A percentile compares a stretch with the other conserved stretches of the same genome.
Evolutionary conservation across 2,888 invertebrate species (phyloP).

Genomic region (Synergus japonicus): DNA sequence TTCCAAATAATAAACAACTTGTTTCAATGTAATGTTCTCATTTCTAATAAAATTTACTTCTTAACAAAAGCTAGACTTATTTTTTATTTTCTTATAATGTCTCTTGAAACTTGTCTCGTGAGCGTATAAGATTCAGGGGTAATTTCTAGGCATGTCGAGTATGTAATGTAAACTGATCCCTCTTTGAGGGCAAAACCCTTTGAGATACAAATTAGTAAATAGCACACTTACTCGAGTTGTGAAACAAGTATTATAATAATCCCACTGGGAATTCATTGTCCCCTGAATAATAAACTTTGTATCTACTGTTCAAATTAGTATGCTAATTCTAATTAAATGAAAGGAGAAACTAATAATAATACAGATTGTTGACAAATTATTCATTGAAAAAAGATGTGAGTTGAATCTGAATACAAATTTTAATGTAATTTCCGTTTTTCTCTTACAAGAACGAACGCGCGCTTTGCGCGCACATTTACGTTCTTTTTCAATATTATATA

Average conservation of each 20-base stretch:
- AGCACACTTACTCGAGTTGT: not conserved
- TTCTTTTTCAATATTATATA: no score
- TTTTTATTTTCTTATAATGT: not conserved
- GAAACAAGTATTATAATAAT: not conserved
- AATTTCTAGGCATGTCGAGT: conserved; percentile 43
- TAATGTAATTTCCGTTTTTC: no score
- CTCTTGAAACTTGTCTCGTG: not conserved
- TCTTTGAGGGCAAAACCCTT: conserved; percentile 22
- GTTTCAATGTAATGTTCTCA: no score
- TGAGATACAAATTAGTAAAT: not conserved
- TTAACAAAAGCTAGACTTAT: no score
- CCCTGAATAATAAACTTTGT: not conserved
- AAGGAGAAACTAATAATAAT: not conserved
- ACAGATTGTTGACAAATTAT: no score
- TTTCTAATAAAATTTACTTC: no score
- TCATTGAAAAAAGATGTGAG: no score
- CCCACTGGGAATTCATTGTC: not conserved
- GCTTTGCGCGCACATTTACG: no score
- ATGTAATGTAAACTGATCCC: conserved; percentile 42
- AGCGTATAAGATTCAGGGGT: conserved; percentile 16
- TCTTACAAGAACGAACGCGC: no score
- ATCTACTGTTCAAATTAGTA: not conserved
- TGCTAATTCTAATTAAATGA: not conserved
- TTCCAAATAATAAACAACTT: no score
- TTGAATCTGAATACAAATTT: no score